A percentile compares a stretch with the other conserved stretches of the same genome.
Evolutionary conservation across 2,797 vertebrate species (phyloP).

Genomic region (Sebastes hubbsi): DNA sequence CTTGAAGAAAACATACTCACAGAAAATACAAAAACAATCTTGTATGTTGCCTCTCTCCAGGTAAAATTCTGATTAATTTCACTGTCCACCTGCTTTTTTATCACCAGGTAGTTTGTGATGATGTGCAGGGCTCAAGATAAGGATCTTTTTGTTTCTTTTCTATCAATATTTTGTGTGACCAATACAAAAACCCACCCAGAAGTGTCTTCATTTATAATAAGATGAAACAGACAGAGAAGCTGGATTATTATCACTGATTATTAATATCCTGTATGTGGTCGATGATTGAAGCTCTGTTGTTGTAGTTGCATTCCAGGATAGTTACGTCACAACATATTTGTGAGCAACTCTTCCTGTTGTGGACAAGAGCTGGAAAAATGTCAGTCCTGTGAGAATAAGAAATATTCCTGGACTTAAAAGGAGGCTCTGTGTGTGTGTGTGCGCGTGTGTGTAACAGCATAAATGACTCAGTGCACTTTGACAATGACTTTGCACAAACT

Average conservation of each 20-base stretch:
- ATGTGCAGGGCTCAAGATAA: neutral
- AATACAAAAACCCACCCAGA: neutral
- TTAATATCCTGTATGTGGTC: neutral
- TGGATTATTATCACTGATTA: neutral
- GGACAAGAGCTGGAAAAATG: slow-evolving; percentile 50
- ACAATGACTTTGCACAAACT: slow-evolving; percentile 19
- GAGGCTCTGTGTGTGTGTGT: neutral
- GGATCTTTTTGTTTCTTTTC: neutral
- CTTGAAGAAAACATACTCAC: neutral
- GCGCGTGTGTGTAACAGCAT: neutral
- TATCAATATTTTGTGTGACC: neutral
- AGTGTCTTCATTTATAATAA: neutral
- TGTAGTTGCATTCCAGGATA: slow-evolving; percentile 23
- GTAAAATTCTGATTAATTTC: neutral
- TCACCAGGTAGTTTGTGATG: neutral
- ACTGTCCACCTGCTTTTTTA: neutral
- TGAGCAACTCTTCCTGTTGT: slow-evolving; percentile 60
- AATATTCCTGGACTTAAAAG: slow-evolving; percentile 39
- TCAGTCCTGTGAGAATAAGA: slow-evolving; percentile 43
- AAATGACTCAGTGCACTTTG: neutral
- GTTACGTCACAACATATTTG: slow-evolving; percentile 36
- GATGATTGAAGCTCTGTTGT: neutral
- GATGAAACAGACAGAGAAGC: neutral
- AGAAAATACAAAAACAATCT: neutral
- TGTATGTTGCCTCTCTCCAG: neutral